phyloP scores from a whole-genome alignment of 2,797 vertebrate species.

The Chaetodon trifasciatus region DNA sequence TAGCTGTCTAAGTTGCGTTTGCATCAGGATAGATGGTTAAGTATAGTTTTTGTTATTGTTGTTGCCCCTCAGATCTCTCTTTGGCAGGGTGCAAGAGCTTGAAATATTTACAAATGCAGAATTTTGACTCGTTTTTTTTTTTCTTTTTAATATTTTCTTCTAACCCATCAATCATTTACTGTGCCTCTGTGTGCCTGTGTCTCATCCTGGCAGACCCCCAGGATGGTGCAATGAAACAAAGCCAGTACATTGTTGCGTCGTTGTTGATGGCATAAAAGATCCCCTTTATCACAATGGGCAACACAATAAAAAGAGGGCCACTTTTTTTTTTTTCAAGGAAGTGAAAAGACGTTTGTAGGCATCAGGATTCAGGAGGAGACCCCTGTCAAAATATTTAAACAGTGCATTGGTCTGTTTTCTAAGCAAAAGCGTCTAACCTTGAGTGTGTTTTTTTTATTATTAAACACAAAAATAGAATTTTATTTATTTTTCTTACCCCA shows the following conservation, averaged over 20 bases:
- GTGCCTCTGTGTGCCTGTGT: slow-evolving; percentile 62
- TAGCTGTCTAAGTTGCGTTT: slow-evolving; percentile 56
- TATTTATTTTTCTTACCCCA: slow-evolving; percentile 39
- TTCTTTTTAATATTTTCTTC: slow-evolving; percentile 70
- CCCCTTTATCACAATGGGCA: slow-evolving; percentile 73
- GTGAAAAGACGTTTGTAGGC: slow-evolving; percentile 61
- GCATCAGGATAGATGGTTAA: slow-evolving; percentile 58
- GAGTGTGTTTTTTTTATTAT: slow-evolving; percentile 48
- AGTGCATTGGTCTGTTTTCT: slow-evolving; percentile 48
- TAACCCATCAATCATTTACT: slow-evolving; percentile 74
- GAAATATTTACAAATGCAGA: slow-evolving; percentile 81
- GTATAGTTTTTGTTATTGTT: slow-evolving; percentile 66
- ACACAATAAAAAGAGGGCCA: slow-evolving; percentile 67
- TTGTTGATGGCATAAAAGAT: slow-evolving; percentile 78
- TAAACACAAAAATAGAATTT: slow-evolving; percentile 52
- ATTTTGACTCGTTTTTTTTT: slow-evolving; percentile 63
- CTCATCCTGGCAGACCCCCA: slow-evolving; percentile 69
- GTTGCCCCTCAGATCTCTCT: slow-evolving; percentile 73
- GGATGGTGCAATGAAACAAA: slow-evolving; percentile 77
- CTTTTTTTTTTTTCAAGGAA: slow-evolving; percentile 57
- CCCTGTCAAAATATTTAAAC: slow-evolving; percentile 61
- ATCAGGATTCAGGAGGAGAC: slow-evolving; percentile 47
- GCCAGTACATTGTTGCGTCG: slow-evolving; percentile 67
- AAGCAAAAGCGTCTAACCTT: slow-evolving; percentile 63
- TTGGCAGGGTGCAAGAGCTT: slow-evolving; percentile 71